Evolutionary conservation across 2,113 vertebrate species (phyloP), one percentile per base, ranked within the genome.

Genomic region (Ptilonorhynchus violaceus): DNA sequence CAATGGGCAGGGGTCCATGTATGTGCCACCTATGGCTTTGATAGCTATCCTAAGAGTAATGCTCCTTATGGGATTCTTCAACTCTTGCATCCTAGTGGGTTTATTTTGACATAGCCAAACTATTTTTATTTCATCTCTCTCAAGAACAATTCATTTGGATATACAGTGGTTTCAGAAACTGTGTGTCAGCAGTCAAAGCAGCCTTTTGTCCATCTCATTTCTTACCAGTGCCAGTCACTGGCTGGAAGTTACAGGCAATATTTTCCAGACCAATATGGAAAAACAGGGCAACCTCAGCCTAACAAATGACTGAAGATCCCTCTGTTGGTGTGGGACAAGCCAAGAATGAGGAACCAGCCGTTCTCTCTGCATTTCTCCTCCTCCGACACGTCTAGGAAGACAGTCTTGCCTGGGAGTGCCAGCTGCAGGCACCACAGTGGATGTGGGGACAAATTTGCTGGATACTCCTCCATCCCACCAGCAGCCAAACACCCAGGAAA

Each of bases 321-420:
- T 6, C 13, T 73, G 6, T 41, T 79, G 84, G 53, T 0, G 0
- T n/a, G 60, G 55, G 16, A 28, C 39, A 74, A 93, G 66, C 19
- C 84, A 83, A 88, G 59, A 78, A 52, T 50, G 55, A 96, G 78
- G 73, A 90, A 49, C 4, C 42, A 88, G 52, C 28, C 88, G 46
- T 44, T 90, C 5, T 41, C 27, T 79, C 55, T 9, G 1, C 30
- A 55, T 77, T 80, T 79, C 33, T 85, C 55, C 22, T 37, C 16
- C 68, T 63, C 42, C 24, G 63, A 2, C 27, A 19, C 11, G 8
- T 15, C 49, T 66, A 41, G 31, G 55, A 76, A 66, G 22, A 67
- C 15, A 87, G 21, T 35, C 30, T 59, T 88, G 33, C 56, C 16
- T 58, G 41, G 35, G 24, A 11, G 4, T 94, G 33, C 33, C 46